Evolutionary conservation across 1,140 invertebrate species (phyloP), one percentile per base, ranked within the genome.

Genomic region (Brachionus angularis): DNA sequence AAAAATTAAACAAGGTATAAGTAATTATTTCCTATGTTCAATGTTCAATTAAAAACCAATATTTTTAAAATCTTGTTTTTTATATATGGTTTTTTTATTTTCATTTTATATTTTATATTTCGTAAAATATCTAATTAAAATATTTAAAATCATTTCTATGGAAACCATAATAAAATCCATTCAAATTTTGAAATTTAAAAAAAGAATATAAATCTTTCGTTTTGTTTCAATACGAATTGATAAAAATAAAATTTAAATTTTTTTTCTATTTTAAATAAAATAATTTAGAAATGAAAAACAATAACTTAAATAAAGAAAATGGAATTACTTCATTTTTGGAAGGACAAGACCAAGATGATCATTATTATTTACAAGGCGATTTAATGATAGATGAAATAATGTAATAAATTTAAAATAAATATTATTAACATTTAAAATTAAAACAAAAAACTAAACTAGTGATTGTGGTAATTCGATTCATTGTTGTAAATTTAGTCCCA

Each of bases 401-500:
- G 53, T 58, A 39, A 23, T 4, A 42, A 25, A 10, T 34, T 55
- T 33, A 33, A n/a, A 33, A 16, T 47, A 14, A 42, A 12, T 34
- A 23, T 5, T 39, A 36, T 36, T 36, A 23, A 23, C 21, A 23
- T 58, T 58, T 58, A 12, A 39, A 16, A 34, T n/a, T 29, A 16
- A 10, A n/a, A 31, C 14, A 2, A n/a, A n/a, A n/a, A n/a, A n/a
- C n/a, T n/a, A n/a, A n/a, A n/a, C n/a, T n/a, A 70, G 67, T 27
- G 67, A 70, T n/a, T 52, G 47, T 29, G 31, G 52, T 29, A 39
- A 50, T 29, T 18, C 46, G 5, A 33, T 70, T n/a, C 46, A 50
- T 50, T 70, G 67, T 29, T 70, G 67, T 29, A 50, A 36, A 36
- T 70, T 50, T 53, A 16, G 33, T 44, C 67, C 67, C 2, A 25